Evolutionary conservation across 1,140 invertebrate genomes (phyloP).

Genomic region (Brevipalpus yothersi): DNA sequence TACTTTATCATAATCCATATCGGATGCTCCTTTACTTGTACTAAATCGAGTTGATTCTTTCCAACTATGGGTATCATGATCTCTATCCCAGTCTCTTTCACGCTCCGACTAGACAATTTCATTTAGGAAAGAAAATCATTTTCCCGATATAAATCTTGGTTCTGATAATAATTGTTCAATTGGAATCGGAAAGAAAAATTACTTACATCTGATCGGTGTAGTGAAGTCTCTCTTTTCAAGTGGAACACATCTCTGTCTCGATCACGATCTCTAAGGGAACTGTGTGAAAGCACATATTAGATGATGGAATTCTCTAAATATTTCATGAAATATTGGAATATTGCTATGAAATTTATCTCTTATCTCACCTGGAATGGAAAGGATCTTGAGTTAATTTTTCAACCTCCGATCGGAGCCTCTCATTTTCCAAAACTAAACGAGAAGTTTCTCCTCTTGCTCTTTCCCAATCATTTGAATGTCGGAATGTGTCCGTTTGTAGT

Average conservation of each 20-base stretch:
- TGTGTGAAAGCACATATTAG: too few species aligned
- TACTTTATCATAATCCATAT: conserved; percentile 14
- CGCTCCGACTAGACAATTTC: neutral
- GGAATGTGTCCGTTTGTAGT: conserved; percentile 39
- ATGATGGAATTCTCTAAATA: too few species aligned
- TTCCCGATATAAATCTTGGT: neutral
- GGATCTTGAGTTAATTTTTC: conserved; percentile 9
- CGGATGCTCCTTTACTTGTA: neutral
- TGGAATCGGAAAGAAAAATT: too few species aligned
- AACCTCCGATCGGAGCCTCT: conserved; percentile 27
- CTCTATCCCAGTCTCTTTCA: conserved; percentile 5
- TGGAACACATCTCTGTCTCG: neutral
- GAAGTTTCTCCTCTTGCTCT: conserved; percentile 18
- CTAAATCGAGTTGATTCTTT: neutral
- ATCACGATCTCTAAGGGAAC: neutral
- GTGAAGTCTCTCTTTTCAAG: neutral
- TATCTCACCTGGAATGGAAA: neutral
- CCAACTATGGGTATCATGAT: neutral
- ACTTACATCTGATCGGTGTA: too few species aligned
- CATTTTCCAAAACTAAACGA: conserved; percentile 67
- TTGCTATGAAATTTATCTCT: neutral
- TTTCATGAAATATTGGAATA: too few species aligned
- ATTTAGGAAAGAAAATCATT: too few species aligned
- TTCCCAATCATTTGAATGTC: conserved; percentile 14
- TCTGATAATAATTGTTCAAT: too few species aligned